A percentile compares a stretch with the other conserved stretches of the same genome.
Conservation (phyloP, 1,140 invertebrate genomes). For the Ctenoplectra terminalis region DNA sequence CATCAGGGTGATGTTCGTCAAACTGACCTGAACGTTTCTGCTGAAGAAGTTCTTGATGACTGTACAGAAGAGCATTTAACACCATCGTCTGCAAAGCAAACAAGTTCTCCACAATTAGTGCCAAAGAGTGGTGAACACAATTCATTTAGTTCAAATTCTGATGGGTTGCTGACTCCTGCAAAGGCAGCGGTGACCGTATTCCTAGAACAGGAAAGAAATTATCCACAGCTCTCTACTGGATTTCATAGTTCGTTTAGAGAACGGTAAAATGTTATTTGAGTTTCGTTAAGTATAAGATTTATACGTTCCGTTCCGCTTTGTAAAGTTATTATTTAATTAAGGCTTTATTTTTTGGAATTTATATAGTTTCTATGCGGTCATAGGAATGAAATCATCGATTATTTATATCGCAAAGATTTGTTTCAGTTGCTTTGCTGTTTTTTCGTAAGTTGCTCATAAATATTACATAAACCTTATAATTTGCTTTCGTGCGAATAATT, state of each 20-base stretch:
- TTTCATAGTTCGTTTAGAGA: slow-evolving; percentile 84
- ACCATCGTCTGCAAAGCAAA: slow-evolving; percentile 34
- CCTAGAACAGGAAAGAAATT: slow-evolving; percentile 75
- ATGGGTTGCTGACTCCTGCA: slow-evolving; percentile 84
- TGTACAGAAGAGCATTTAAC: slow-evolving; percentile 50
- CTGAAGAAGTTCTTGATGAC: slow-evolving; percentile 60
- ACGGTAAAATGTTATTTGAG: slow-evolving; percentile 80
- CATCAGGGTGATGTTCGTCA: slow-evolving; percentile 45
- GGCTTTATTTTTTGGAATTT: neutral
- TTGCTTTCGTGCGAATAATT: neutral
- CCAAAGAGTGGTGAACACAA: slow-evolving; percentile 81
- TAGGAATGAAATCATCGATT: neutral
- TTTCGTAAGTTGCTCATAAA: neutral
- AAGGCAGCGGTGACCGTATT: slow-evolving; percentile 73
- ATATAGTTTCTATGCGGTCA: neutral
- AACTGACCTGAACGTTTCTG: slow-evolving; percentile 62
- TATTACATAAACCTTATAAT: slow-evolving; percentile 6
- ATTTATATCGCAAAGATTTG: neutral
- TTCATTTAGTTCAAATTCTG: slow-evolving; percentile 87
- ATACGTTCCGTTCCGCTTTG: neutral
- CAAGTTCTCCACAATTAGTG: slow-evolving; percentile 50
- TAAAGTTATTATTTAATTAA: neutral
- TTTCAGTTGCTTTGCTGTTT: neutral
- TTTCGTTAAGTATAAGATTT: neutral
- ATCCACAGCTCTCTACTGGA: slow-evolving; percentile 75